Evolutionary conservation across 2,888 invertebrate species (phyloP).

Genomic region (Molanna angustata): DNA sequence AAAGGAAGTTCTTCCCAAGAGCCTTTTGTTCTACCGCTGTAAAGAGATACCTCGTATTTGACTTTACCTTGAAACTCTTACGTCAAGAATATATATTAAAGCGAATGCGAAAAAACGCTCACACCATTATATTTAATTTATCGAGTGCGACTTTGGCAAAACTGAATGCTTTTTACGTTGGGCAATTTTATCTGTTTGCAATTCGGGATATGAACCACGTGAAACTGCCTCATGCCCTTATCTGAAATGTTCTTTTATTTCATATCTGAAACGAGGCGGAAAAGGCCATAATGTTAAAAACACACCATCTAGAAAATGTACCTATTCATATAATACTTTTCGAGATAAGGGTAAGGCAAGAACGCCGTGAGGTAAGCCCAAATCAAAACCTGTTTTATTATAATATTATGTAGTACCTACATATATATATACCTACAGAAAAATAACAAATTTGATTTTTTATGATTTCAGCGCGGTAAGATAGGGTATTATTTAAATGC

Average conservation of each 20-base stretch:
- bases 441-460: too few relatives aligned
- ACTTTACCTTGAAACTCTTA: neutral
- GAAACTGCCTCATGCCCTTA: neutral
- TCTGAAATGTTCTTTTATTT: conserved; percentile 7
- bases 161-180: neutral
- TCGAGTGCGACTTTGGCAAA: neutral
- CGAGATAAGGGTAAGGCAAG: too few relatives aligned
- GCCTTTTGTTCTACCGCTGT: conserved; percentile 3
- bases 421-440: too few relatives aligned
- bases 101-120: neutral
- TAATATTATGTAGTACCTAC: too few relatives aligned
- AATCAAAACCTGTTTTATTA: too few relatives aligned
- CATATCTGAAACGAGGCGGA: conserved; percentile 3
- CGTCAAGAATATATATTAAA: too few relatives aligned
- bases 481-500: too few relatives aligned
- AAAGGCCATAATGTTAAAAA: neutral
- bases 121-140: neutral
- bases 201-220: neutral
- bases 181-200: neutral
- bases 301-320: too few relatives aligned
- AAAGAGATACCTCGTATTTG: neutral
- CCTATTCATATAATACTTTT: too few relatives aligned
- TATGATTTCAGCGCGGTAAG: too few relatives aligned
- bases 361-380: too few relatives aligned
- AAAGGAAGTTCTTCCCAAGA: neutral